These are phyloP conservation scores for Benitochromis conjunctus DNA, from an alignment of 2,113 vertebrate genomes.

Conservation along the genomic window DNA sequence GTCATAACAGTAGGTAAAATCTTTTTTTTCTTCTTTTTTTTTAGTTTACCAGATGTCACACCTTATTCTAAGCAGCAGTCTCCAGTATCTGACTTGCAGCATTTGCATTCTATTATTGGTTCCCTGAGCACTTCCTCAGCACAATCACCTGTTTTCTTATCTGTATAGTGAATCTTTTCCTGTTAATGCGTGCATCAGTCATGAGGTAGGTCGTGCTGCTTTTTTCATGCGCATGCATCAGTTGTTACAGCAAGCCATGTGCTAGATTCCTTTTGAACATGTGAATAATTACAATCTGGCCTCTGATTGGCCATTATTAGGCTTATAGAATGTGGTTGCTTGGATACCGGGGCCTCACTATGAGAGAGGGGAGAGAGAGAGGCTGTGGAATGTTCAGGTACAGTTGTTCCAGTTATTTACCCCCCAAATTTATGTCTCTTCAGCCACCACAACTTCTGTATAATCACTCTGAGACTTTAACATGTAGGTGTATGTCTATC, in stretches of 20 bases:
- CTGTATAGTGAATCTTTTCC: not conserved
- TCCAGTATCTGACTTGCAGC: not conserved
- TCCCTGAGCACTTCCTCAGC: not conserved
- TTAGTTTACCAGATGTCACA: not conserved
- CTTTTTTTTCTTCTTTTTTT: not conserved
- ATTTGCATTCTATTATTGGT: not conserved
- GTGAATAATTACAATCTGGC: not conserved
- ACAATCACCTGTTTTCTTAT: not conserved
- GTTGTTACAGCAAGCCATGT: conserved; percentile 3
- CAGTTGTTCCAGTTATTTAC: conserved; percentile 9
- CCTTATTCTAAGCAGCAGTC: not conserved
- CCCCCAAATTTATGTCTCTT: not conserved
- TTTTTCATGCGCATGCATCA: not conserved
- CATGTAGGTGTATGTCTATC: not conserved
- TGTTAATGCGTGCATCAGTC: not conserved
- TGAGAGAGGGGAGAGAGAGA: not conserved
- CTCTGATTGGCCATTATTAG: conserved; percentile 22
- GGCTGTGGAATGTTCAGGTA: conserved; percentile 11
- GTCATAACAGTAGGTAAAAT: not conserved
- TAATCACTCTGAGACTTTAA: not conserved
- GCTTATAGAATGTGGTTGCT: conserved; percentile 44
- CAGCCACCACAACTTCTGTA: not conserved
- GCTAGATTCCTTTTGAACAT: not conserved
- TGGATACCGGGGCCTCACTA: conserved; percentile 26
- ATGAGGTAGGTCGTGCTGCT: not conserved